Conservation (phyloP, 2,113 vertebrate species). For the Acrocephalus kingi region DNA sequence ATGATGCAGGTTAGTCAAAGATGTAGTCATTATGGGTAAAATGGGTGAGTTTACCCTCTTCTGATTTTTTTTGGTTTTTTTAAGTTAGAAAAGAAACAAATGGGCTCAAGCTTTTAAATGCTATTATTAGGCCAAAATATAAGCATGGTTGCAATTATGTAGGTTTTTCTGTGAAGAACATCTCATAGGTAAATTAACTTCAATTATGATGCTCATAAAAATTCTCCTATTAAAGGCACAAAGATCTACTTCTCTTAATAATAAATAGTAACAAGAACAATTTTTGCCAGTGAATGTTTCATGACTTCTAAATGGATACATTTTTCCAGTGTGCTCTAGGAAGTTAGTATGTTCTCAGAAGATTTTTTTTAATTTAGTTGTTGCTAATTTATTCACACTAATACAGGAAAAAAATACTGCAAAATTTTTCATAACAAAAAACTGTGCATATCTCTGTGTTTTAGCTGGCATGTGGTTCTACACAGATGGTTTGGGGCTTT, state of each 20-base stretch:
- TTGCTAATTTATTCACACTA: conserved; percentile 86
- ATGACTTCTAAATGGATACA: conserved; percentile 68
- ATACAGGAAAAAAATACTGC: conserved; percentile 82
- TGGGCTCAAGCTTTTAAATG: not conserved
- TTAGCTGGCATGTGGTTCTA: conserved; percentile 85
- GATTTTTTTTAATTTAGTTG: conserved; percentile 84
- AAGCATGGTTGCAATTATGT: not conserved
- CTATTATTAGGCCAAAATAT: not conserved
- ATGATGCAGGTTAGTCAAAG: not conserved
- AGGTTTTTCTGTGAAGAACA: not conserved
- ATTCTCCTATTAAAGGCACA: conserved; percentile 29
- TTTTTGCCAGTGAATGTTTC: conserved; percentile 56
- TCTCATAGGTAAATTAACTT: conserved; percentile 4
- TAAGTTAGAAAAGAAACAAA: not conserved
- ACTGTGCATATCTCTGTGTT: conserved; percentile 87
- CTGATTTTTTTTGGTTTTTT: not conserved
- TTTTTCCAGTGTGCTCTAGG: conserved; percentile 72
- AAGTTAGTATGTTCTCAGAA: conserved; percentile 81
- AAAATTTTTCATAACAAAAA: conserved; percentile 85
- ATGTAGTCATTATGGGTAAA: not conserved
- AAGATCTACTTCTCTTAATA: conserved; percentile 43
- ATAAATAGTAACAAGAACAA: conserved; percentile 28
- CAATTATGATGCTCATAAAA: conserved; percentile 5
- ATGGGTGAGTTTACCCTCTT: not conserved
- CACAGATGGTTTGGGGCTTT: conserved; percentile 96